Conservation (phyloP, 1,140 invertebrate species). For the Harlomillsia oculata region DNA sequence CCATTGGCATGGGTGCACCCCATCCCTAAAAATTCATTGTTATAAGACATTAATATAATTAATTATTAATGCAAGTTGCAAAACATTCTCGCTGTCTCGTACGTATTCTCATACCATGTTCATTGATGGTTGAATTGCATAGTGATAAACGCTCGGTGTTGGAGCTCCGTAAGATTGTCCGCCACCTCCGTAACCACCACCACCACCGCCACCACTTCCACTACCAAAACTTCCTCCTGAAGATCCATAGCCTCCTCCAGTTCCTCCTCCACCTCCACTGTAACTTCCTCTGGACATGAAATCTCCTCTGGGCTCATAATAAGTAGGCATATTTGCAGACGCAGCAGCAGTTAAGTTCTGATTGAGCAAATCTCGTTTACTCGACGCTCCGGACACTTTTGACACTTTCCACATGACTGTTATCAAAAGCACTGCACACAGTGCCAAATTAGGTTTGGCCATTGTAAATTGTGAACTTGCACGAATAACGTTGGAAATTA, state of each 20-base stretch:
- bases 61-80: neutral
- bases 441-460: no score
- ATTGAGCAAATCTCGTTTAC: no score
- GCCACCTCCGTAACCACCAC: conserved; percentile 10
- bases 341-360: no score
- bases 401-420: no score
- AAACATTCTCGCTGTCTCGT: neutral
- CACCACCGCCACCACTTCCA: conserved; percentile 1
- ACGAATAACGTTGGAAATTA: no score
- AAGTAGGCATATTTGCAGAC: no score
- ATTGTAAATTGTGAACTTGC: no score
- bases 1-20: neutral
- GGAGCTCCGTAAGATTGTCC: neutral
- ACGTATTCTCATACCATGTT: neutral
- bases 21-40: neutral
- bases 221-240: conserved; percentile 1
- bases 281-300: conserved; percentile 2
- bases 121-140: conserved; percentile 7
- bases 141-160: conserved; percentile 6
- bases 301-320: conserved; percentile 19
- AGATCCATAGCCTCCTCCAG: neutral
- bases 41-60: neutral
- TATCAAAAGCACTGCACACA: no score
- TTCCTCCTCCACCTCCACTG: neutral
- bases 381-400: no score